Evolutionary conservation across 2,888 invertebrate species (phyloP), one percentile per base, ranked within the genome.

Genomic region (Diarsia dahlii): DNA sequence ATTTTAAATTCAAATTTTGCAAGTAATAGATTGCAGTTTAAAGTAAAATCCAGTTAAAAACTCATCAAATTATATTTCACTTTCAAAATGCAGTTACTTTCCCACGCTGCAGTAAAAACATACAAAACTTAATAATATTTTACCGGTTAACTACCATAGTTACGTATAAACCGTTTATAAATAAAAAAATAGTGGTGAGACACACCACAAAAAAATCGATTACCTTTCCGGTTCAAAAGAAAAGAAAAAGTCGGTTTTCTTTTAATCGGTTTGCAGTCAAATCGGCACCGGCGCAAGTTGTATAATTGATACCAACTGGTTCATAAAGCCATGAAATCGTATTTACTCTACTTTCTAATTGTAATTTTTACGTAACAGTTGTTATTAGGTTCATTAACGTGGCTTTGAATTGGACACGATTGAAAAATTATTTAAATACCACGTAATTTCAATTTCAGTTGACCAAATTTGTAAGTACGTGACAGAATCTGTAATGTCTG

Each of bases 271-370:
- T 82, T 34, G 60, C 28, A 56, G 73, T 85, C 70, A 58, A 58
- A 64, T 85, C 80, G 74, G 74, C 81, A 77, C 82, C 73, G 65
- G 88, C 77, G 80, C 73, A 52, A 34, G 83, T 90, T 91, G 87
- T 87, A 87, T 87, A 90, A 91, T 87, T 82, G 80, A 82, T 83
- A 81, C 74, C 73, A 86, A 76, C 79, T 83, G 79, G 78, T 87
- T 84, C 87, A 82, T 84, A 84, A 83, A 85, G 75, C 89, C 88
- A 89, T 93, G 88, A 92, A 91, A 91, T 90, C 76, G 85, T 88
- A 89, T 90, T 91, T 89, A 90, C 88, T 91, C 90, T 88, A 92
- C 94, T 94, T 94, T 94, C 94, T 93, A 93, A 92, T 90, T 74
- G 81, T 87, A 87, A 87, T 84, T 81, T 74, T 71, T 67, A 86